Percentiles rank a stretch among this genome's conserved stretches.
These are phyloP conservation scores for Lathamus discolor DNA, from an alignment of 2,113 vertebrate genomes.

Conservation along the genomic window DNA sequence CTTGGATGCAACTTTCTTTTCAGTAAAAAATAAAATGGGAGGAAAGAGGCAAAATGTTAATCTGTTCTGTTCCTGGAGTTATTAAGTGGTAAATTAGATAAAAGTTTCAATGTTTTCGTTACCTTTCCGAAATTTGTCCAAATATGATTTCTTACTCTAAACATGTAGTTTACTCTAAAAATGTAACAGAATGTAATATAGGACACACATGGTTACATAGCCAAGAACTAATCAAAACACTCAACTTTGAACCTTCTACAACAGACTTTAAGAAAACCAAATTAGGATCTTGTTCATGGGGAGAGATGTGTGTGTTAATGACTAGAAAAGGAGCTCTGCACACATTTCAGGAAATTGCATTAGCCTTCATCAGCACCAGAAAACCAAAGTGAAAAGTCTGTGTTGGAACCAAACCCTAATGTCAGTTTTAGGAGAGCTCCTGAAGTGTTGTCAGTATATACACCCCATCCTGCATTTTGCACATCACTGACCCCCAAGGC, in stretches of 20 bases:
- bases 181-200: background rate
- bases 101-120: background rate
- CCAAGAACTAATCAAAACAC: slow-evolving; percentile 30
- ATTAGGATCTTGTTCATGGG: background rate
- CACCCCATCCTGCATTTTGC: background rate
- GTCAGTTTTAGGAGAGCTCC: background rate
- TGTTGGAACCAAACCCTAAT: background rate
- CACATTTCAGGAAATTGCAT: background rate
- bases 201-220: background rate
- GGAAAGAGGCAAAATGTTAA: background rate
- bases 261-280: background rate
- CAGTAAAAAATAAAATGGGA: background rate
- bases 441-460: background rate
- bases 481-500: background rate
- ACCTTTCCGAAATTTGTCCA: slow-evolving; percentile 13
- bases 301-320: background rate
- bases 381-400: background rate
- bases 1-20: slow-evolving; percentile 5
- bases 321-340: background rate
- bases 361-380: background rate
- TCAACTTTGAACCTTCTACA: background rate
- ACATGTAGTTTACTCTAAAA: background rate
- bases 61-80: background rate
- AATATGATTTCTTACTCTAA: background rate
- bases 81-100: background rate